Base-by-base conservation (phyloP, 1,140 invertebrate genomes). In the Caenorhabditis inopinata region DNA sequence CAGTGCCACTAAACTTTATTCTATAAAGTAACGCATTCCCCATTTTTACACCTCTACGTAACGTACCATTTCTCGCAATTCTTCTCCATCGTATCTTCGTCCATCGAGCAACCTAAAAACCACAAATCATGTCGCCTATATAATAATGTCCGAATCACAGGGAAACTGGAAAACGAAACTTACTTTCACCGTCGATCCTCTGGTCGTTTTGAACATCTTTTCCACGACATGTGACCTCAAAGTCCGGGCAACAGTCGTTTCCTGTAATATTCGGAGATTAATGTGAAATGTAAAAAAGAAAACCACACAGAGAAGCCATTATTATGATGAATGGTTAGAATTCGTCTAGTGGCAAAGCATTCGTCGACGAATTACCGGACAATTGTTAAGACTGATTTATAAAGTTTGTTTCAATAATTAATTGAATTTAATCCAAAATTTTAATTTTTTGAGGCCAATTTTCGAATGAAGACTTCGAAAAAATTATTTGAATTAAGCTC, bases 171-270 rank as follows among this genome's bases (percentile, higher is more conserved):
- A 23, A 51, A 32, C 29, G 21, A 68, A 38, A 68, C 58, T 5
- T 21, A 68, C 58, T 68, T 68, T 68, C 58, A 2, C 58, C 58
- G n/a, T 68, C 58, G 21, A 47, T 35, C 49, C 35, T 25, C 32
- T 38, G 25, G 16, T 32, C 49, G 46, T 53, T 80, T 25, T 76
- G 62, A 32, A 42, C 27, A 18, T 80, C 45, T 76, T 42, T 53
- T 29, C 82, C 78, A 18, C 48, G 25, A 42, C 85, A 85, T 27
- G 82, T 80, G 16, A 78, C 83, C 27, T 83, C 62, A 49, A 84
- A 85, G 58, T 85, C 85, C n/a, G 85, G 85, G 75, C 85, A 85
- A 47, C 85, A 85, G 49, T 85, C 85, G 62, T 85, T 85, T n/a
- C 85, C 85, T 78, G 42, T 42, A 46, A 27, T 29, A 29, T 16